Conservation (phyloP, 1,140 invertebrate genomes). For the Polypedilum pembai region DNA sequence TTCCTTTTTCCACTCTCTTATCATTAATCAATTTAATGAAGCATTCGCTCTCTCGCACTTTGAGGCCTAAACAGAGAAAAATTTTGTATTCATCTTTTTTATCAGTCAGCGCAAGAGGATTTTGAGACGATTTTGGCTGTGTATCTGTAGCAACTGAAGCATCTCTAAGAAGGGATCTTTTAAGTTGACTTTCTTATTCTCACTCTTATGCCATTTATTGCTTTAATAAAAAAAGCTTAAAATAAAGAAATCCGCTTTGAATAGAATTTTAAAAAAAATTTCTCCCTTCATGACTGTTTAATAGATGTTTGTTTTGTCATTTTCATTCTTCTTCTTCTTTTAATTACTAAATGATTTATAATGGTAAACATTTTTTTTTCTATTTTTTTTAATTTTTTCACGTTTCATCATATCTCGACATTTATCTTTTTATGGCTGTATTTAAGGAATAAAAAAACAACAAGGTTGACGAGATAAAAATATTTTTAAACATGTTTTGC, state of each 20-base stretch:
- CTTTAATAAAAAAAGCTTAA: background rate
- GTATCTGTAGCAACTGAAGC: background rate
- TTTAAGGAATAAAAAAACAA: too few species aligned
- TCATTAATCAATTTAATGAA: slow-evolving; percentile 29
- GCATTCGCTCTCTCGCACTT: background rate
- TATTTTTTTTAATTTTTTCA: too few species aligned
- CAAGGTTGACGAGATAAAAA: too few species aligned
- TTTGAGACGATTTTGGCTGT: background rate
- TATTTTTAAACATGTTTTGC: too few species aligned
- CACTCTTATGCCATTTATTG: slow-evolving; percentile 8
- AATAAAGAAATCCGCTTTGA: background rate
- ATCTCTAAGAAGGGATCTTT: slow-evolving; percentile 9
- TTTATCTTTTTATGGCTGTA: too few species aligned
- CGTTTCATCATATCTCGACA: too few species aligned
- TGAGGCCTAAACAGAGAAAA: background rate
- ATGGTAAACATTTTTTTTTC: too few species aligned
- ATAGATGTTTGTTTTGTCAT: slow-evolving; percentile 19
- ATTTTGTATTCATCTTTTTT: slow-evolving; percentile 4
- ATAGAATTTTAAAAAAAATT: too few species aligned
- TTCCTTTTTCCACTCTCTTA: slow-evolving; percentile 15
- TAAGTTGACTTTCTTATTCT: background rate
- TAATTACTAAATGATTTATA: background rate
- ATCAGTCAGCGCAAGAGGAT: background rate
- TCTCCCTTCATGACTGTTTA: background rate
- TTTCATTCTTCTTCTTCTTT: background rate